Base-by-base conservation (phyloP, 2,797 vertebrate genomes). In the Vultur gryphus region DNA sequence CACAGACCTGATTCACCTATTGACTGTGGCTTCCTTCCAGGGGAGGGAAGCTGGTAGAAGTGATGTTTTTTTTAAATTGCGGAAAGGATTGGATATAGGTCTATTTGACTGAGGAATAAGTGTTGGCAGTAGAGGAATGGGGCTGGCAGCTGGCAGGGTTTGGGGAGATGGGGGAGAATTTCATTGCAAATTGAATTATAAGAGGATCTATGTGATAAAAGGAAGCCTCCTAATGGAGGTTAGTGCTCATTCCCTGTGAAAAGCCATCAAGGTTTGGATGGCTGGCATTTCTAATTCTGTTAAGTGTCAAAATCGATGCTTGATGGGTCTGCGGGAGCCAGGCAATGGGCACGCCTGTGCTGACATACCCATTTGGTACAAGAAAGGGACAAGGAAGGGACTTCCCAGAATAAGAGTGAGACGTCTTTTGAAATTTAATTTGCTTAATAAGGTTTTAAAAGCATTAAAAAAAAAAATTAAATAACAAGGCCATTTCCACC, bases 401-500 rank as follows among this genome's bases (percentile, higher is more conserved):
- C 91, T 95, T 96, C 86, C 89, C 91, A 94, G 93, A 86, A 95
- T 90, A 78, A 86, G 96, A 97, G 77, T 76, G 64, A 97, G 85
- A 87, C 23, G 31, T 90, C 87, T 96, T 96, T 81, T 93, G 92
- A 97, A 97, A 98, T 97, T 97, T 84, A 97, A 97, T 98, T 96
- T 97, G 64, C 85, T 95, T 97, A 97, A 97, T 97, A 97, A 92
- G 88, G 87, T 95, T 97, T 95, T 96, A 97, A 97, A 97, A 97
- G 94, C 90, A 93, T 96, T 87, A 7, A 3, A 81, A 95, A 90
- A 90, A 95, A 95, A 95, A 25, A 96, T 89, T 89, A 96, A 97
- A 97, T 97, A 97, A 96, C 89, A 96, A 82, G 46, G 61, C 95
- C 91, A 84, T 97, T 98, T 97, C 94, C 95, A 93, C 94, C 90